Evolutionary conservation across 2,113 vertebrate species (phyloP), one percentile per base, ranked within the genome.

Genomic region (Petrocephalus microphthalmus): DNA sequence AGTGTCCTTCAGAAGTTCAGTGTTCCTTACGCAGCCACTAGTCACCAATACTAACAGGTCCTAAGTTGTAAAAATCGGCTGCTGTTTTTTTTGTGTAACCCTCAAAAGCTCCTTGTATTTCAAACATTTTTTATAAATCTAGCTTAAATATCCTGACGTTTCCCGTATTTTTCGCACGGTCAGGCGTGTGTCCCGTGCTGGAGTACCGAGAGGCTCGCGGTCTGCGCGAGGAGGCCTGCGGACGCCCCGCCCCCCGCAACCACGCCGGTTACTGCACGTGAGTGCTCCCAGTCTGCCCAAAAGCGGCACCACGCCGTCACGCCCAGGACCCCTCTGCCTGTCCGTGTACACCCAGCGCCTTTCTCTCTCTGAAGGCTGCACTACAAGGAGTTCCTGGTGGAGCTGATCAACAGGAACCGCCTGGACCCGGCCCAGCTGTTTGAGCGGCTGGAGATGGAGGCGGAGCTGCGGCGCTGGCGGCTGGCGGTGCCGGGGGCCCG

Each of bases 371-470:
- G 19, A 51, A 96, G 95, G 89, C 17, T 89, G 5, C 95, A 96
- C 89, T 96, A 94, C 64, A 95, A 95, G 90, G 95, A 96, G 91
- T 90, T 54, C 74, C 85, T 96, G 90, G 95, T 95, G 90, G 94
- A 95, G 91, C 88, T 94, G 60, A 90, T 95, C n/a, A 94, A 95
- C 88, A 89, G 90, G 83, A 91, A 89, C 33, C 20, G 2, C 19
- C 91, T 92, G 2, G 95, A 96, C 89, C 95, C 95, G 0, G 93
- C 85, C 0, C 91, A 93, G 5, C 89, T 96, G 49, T 93, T 94
- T 17, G 90, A 89, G 42, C 60, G 25, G 10, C 60, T 4, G 60
- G 71, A 78, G 71, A 78, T 78, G 71, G 71, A 78, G 29, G 71
- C 71, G 5, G 71, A 78, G 33, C 71, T 78, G 4, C 71, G 17